A percentile compares a stretch with the other conserved stretches of the same genome.
Evolutionary conservation across 2,888 invertebrate genomes (phyloP).

Genomic region (Euplexia lucipara): DNA sequence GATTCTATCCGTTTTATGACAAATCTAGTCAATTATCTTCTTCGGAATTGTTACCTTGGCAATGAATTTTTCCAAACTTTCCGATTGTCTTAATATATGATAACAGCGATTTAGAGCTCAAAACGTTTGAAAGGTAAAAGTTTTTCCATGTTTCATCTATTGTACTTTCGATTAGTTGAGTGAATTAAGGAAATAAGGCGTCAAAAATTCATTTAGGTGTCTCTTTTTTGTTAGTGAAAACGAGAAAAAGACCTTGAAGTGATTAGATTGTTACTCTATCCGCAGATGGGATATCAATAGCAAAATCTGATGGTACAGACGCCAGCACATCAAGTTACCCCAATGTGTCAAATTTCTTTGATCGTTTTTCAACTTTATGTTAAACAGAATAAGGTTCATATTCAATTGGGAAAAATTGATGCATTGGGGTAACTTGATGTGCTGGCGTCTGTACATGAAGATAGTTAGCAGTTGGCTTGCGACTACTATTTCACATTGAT

Average conservation of each 20-base stretch:
- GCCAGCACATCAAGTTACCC: no score
- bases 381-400: no score
- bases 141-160: conserved; percentile 31
- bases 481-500: no score
- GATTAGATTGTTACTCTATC: conserved; percentile 13
- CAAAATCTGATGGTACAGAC: background rate
- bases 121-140: conserved; percentile 36
- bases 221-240: no score
- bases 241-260: conserved; percentile 4
- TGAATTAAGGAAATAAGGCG: background rate
- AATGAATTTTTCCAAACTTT: conserved; percentile 34
- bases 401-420: no score
- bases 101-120: conserved; percentile 22
- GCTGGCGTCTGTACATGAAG: no score
- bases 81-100: conserved; percentile 29
- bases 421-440: no score
- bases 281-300: background rate
- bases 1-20: conserved; percentile 6
- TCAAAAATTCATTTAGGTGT: no score
- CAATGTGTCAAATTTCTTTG: no score
- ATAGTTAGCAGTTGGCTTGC: no score
- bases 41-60: conserved; percentile 28
- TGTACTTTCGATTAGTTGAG: background rate
- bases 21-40: conserved; percentile 29
- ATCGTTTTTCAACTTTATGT: no score